Conservation (phyloP, 2,888 invertebrate genomes). For the Maniola hyperantus region DNA sequence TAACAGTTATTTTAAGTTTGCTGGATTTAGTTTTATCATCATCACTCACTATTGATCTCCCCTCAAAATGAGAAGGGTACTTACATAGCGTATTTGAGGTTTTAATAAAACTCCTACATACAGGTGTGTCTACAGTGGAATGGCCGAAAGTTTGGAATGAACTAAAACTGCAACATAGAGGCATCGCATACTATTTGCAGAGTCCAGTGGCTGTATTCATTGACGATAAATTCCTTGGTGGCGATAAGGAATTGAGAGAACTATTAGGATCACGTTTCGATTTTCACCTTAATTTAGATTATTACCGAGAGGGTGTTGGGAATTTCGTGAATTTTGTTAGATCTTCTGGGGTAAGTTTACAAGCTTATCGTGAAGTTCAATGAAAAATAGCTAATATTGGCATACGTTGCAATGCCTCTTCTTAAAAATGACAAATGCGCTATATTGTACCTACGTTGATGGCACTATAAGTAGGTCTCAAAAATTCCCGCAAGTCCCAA, state of each 20-base stretch:
- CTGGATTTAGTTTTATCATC: too few relatives aligned
- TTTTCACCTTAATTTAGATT: conserved; percentile 70
- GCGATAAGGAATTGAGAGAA: conserved; percentile 71
- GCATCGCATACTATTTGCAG: conserved; percentile 67
- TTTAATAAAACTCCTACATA: conserved; percentile 20
- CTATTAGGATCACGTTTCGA: conserved; percentile 70
- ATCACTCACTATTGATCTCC: too few relatives aligned
- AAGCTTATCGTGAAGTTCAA: neutral
- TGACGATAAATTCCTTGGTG: conserved; percentile 78
- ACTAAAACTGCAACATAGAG: conserved; percentile 68
- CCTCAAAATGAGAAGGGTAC: too few relatives aligned
- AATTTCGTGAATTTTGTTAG: conserved; percentile 69
- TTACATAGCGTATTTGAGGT: too few relatives aligned
- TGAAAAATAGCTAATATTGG: too few relatives aligned
- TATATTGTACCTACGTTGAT: too few relatives aligned
- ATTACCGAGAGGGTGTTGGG: conserved; percentile 65
- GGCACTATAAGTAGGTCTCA: too few relatives aligned
- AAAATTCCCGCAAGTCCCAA: too few relatives aligned
- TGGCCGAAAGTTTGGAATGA: conserved; percentile 66
- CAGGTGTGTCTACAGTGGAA: conserved; percentile 66
- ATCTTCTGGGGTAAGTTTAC: conserved; percentile 65
- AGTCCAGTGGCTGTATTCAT: conserved; percentile 75
- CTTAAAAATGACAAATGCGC: too few relatives aligned
- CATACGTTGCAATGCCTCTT: too few relatives aligned
- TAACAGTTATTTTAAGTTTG: too few relatives aligned